Evolutionary conservation across 2,113 vertebrate species (phyloP).

Genomic region (Crocuta crocuta): DNA sequence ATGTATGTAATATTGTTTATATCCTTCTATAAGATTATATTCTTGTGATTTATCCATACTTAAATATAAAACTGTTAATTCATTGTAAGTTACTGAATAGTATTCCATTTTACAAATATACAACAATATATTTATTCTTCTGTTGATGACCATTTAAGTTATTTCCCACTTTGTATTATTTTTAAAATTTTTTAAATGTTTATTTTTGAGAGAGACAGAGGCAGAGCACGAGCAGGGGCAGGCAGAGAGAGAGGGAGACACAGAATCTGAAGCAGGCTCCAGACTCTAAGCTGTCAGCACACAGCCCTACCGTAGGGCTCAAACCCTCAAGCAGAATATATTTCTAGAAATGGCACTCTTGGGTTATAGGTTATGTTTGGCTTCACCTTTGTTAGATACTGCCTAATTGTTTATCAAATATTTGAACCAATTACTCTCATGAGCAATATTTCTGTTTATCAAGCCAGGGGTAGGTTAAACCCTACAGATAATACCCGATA

Average conservation of each 20-base stretch:
- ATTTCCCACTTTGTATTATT: slow-evolving; percentile 23
- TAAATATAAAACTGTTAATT: not conserved
- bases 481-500: not conserved
- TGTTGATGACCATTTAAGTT: not conserved
- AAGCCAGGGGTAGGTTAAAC: not conserved
- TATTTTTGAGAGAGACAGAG: too few relatives aligned
- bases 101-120: not conserved
- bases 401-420: not conserved
- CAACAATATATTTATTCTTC: not conserved
- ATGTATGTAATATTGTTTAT: not conserved
- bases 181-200: too few relatives aligned
- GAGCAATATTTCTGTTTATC: not conserved
- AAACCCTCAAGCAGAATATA: not conserved
- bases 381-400: not conserved
- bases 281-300: too few relatives aligned
- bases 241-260: too few relatives aligned
- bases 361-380: not conserved
- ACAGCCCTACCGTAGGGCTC: too few relatives aligned
- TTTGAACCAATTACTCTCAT: not conserved
- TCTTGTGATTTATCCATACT: not conserved
- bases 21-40: not conserved
- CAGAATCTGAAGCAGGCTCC: too few relatives aligned
- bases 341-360: not conserved
- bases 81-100: not conserved
- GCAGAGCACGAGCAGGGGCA: too few relatives aligned